Evolutionary conservation across 2,113 vertebrate genomes (phyloP).

Genomic region (Oncorhynchus keta): DNA sequence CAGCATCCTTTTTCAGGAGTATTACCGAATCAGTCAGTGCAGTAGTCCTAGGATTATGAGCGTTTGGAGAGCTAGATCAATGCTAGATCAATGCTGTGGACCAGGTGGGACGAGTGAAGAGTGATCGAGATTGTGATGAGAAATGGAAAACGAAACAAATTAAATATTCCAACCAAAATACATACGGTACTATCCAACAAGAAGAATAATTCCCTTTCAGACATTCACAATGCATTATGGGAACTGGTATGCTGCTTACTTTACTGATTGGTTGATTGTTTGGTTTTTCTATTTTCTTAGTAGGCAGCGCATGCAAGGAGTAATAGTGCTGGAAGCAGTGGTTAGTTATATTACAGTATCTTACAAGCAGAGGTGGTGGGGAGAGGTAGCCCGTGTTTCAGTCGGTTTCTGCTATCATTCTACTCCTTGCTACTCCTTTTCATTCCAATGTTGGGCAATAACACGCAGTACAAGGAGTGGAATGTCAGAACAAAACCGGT

Average conservation of each 20-base stretch:
- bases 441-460: no score
- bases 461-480: no score
- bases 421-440: no score
- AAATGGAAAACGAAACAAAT: not conserved
- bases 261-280: constrained; percentile 6
- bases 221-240: constrained; percentile 39
- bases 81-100: constrained; percentile 11
- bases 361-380: constrained; percentile 77
- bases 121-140: not conserved
- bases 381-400: not conserved
- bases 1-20: no score
- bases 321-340: constrained; percentile 63
- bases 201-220: constrained; percentile 12
- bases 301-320: constrained; percentile 81
- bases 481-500: no score
- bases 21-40: not conserved
- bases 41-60: not conserved
- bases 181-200: not conserved
- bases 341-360: constrained; percentile 87
- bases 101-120: constrained; percentile 6
- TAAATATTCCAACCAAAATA: no score
- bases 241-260: constrained; percentile 26
- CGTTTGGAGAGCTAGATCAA: constrained; percentile 7
- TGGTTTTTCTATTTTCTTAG: constrained; percentile 32
- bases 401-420: no score